Percentiles rank a stretch among this genome's conserved stretches.
Evolutionary conservation across 2,113 vertebrate species (phyloP).

Genomic region (Globicephala melas): DNA sequence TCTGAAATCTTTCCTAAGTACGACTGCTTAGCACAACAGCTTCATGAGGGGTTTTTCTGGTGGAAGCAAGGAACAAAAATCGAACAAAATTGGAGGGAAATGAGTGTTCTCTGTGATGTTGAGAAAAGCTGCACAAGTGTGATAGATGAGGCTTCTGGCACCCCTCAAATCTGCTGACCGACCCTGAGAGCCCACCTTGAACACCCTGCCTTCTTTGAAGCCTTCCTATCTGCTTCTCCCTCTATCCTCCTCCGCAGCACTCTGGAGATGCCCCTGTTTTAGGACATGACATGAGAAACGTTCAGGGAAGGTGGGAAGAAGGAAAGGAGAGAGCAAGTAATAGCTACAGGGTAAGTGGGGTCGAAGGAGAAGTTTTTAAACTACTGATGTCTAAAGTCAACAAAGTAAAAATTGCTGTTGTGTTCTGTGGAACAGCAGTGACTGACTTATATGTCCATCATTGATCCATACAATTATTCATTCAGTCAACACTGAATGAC

Average conservation of each 20-base stretch:
- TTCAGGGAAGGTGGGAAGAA: not conserved
- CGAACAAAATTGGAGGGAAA: not conserved
- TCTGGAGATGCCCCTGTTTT: not conserved
- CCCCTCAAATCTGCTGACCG: not conserved
- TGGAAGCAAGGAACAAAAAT: not conserved
- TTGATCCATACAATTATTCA: not conserved
- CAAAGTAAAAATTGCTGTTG: not conserved
- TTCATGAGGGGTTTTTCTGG: not conserved
- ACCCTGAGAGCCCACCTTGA: not conserved
- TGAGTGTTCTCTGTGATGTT: not conserved
- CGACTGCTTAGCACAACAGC: not conserved
- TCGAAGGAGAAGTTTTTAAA: not conserved
- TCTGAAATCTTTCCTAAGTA: not conserved
- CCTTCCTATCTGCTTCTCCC: not conserved
- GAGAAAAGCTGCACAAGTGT: not conserved
- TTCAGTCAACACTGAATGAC: not conserved
- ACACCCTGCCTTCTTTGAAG: not conserved
- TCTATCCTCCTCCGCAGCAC: not conserved
- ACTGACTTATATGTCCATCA: not conserved
- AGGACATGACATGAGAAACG: not conserved
- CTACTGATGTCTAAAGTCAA: not conserved
- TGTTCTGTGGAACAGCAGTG: not conserved
- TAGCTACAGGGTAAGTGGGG: not conserved
- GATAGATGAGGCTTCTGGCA: not conserved
- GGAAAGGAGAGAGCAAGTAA: not conserved